Evolutionary conservation across 2,888 invertebrate genomes (phyloP), one percentile per base, ranked within the genome.

Genomic region (Ectropis crepuscularia): DNA sequence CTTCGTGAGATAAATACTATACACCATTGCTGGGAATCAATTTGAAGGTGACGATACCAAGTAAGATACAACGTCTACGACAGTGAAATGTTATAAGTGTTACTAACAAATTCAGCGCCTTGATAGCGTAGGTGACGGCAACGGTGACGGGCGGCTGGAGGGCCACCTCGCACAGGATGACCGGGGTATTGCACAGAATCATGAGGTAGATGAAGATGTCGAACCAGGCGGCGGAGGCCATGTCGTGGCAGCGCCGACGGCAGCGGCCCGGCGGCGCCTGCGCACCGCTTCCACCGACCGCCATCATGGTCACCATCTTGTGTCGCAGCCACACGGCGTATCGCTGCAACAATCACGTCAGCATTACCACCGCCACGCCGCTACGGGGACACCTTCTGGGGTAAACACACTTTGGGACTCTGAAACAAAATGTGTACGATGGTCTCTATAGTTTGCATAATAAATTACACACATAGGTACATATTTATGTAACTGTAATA

Each of bases 161-260:
- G 0, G 79, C 71, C 43, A 92, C 91, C 68, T 92, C 92, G 63
- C 84, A 85, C 16, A 92, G 67, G 65, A 92, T 90, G 0, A 92
- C 89, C 0, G 92, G 92, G 0, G 90, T 92, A 68, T 92, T 92
- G 64, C 84, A 85, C 9, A 92, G 72, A 50, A 92, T 92, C 78
- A 86, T 82, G 9, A 88, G 9, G 71, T 92, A 92, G 7, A 92
- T 90, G 71, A 89, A 86, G 0, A 78, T 73, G 67, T 94, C 93
- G 78, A 94, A 89, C 89, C 90, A 92, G 0, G 86, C 64, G 64
- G 80, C 88, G 10, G 81, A 82, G 5, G 89, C 81, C 0, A 93
- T 38, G 2, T 81, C 70, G 75, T 89, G 88, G 71, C 90, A 93
- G 11, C 73, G 70, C 41, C 85, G 86, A 0, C 93, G 76, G 78